Conservation (phyloP, 2,888 invertebrate genomes). For the Lepidocyrtinus sp. region DNA sequence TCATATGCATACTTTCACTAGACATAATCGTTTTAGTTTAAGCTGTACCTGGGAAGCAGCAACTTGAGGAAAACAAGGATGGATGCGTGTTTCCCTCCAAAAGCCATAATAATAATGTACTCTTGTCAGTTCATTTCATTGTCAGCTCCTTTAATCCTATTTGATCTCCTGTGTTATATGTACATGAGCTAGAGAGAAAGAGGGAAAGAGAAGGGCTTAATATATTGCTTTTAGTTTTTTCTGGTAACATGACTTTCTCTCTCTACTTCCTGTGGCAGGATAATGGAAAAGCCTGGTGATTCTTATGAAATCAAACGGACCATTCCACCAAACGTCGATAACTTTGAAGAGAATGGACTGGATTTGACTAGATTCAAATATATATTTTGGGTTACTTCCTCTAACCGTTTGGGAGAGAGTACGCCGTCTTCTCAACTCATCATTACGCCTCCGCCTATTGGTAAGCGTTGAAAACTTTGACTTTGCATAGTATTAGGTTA, state of each 20-base stretch:
- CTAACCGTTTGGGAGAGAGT: conserved; percentile 68
- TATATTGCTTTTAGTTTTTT: conserved; percentile 4
- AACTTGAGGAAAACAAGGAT: no score
- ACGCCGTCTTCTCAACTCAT: conserved; percentile 62
- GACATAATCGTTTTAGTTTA: no score
- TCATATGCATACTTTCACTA: no score
- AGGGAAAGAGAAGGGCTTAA: no score
- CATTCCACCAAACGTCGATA: conserved; percentile 59
- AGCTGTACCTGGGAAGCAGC: no score
- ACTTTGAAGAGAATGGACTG: conserved; percentile 64
- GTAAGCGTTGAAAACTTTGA: no score
- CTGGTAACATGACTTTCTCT: neutral
- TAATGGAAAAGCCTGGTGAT: conserved; percentile 65
- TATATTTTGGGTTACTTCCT: conserved; percentile 67
- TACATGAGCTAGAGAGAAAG: no score
- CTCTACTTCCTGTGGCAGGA: conserved; percentile 35
- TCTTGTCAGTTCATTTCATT: conserved; percentile 57
- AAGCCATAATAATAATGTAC: conserved; percentile 53
- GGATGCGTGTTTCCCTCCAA: no score
- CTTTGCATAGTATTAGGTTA: no score
- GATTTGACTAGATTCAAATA: conserved; percentile 66
- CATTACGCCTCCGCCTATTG: conserved; percentile 64
- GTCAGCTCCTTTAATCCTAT: conserved; percentile 54
- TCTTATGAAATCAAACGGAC: conserved; percentile 68
- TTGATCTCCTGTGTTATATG: conserved; percentile 57